Evolutionary conservation across 2,113 vertebrate genomes (phyloP).

Genomic region (Proterorhinus semilunaris): DNA sequence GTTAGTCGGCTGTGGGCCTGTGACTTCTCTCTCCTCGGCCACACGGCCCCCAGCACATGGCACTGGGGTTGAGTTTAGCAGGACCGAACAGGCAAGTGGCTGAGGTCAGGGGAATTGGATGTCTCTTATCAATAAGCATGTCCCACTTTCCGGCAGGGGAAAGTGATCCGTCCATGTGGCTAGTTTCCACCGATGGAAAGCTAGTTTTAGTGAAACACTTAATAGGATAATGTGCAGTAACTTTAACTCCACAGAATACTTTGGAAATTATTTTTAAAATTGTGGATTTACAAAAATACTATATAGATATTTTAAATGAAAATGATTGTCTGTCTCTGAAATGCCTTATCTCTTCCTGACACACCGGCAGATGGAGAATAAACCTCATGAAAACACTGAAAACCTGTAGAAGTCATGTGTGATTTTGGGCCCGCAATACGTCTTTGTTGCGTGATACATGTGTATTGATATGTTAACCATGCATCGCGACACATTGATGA

Average conservation of each 20-base stretch:
- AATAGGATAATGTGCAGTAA: not conserved
- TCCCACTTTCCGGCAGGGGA: not conserved
- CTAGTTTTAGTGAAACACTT: not conserved
- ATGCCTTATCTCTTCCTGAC: too few relatives aligned
- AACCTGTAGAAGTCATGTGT: too few relatives aligned
- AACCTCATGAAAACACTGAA: too few relatives aligned
- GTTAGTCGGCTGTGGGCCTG: not conserved
- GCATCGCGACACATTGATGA: too few relatives aligned
- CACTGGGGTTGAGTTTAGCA: not conserved
- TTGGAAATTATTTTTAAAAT: too few relatives aligned
- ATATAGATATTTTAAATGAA: too few relatives aligned
- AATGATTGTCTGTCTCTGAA: too few relatives aligned
- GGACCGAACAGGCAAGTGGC: not conserved
- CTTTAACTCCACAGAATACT: not conserved
- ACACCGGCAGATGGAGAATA: too few relatives aligned
- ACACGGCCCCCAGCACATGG: not conserved
- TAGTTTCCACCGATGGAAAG: not conserved
- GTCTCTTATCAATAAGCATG: conserved; percentile 2
- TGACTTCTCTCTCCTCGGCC: not conserved
- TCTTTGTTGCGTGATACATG: too few relatives aligned
- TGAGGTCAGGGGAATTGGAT: not conserved
- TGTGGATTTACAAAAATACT: too few relatives aligned
- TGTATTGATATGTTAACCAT: too few relatives aligned
- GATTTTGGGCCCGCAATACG: too few relatives aligned
- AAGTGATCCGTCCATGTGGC: not conserved